Evolutionary conservation across 1,140 invertebrate species (phyloP).

Genomic region (Nylanderia fulva): DNA sequence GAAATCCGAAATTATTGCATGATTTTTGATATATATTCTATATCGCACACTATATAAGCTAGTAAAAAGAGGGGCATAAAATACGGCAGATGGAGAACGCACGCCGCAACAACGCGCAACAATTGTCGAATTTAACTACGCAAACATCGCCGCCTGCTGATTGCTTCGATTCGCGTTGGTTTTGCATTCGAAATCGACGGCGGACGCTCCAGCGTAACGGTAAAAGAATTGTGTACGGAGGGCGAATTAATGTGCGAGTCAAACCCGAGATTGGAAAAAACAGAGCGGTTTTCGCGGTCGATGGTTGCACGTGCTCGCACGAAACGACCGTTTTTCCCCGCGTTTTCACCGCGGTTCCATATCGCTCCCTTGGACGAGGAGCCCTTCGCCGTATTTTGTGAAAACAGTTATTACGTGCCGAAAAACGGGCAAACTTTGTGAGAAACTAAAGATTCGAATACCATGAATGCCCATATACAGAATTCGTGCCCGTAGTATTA

Average conservation of each 20-base stretch:
- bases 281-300: slow-evolving; percentile 60
- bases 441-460: slow-evolving; percentile 6
- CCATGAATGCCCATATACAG: not conserved
- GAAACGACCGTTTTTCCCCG: slow-evolving; percentile 26
- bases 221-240: slow-evolving; percentile 70
- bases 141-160: slow-evolving; percentile 78
- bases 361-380: not conserved
- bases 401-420: not conserved
- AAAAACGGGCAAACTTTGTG: slow-evolving; percentile 6
- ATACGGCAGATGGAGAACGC: slow-evolving; percentile 19
- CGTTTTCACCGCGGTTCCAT: slow-evolving; percentile 11
- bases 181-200: slow-evolving; percentile 73
- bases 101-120: slow-evolving; percentile 67
- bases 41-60: not conserved
- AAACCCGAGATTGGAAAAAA: slow-evolving; percentile 63
- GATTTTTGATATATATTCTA: slow-evolving; percentile 23
- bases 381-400: not conserved
- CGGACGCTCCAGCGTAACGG: slow-evolving; percentile 25
- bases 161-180: slow-evolving; percentile 76
- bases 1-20: not conserved
- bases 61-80: slow-evolving; percentile 35
- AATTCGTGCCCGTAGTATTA: too few relatives aligned
- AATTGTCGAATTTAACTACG: slow-evolving; percentile 73
- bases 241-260: slow-evolving; percentile 71
- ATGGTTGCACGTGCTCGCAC: slow-evolving; percentile 50